A percentile compares a stretch with the other conserved stretches of the same genome.
Evolutionary conservation across 2,797 vertebrate species (phyloP).

Genomic region (Sebastolobus altivelis): DNA sequence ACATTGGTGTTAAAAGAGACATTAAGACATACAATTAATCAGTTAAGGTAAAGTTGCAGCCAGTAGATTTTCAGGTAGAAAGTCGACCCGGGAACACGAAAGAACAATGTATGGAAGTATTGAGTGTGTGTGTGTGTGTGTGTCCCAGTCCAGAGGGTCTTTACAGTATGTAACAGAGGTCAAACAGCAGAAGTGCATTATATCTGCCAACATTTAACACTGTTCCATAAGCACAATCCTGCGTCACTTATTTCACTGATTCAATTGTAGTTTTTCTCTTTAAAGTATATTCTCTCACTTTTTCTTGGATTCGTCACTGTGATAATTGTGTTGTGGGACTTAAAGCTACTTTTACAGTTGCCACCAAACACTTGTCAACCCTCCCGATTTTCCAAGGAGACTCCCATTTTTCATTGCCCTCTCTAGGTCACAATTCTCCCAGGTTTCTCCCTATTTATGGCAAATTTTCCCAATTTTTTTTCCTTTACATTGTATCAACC

Average conservation of each 20-base stretch:
- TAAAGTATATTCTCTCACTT: neutral
- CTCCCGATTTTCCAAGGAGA: too few species aligned
- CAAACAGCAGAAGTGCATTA: slow-evolving; percentile 26
- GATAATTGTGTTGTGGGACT: neutral
- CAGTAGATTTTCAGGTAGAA: neutral
- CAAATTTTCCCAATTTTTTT: too few species aligned
- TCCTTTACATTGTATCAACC: too few species aligned
- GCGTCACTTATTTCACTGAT: neutral
- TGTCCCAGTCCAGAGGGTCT: neutral
- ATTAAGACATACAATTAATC: neutral
- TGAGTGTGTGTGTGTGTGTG: neutral
- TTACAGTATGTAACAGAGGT: slow-evolving; percentile 5
- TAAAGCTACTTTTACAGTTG: neutral
- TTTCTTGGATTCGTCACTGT: neutral
- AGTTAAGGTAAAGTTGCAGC: neutral
- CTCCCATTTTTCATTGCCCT: fast-evolving
- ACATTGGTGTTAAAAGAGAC: neutral
- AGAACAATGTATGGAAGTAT: neutral
- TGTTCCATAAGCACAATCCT: slow-evolving; percentile 31
- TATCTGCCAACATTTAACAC: slow-evolving; percentile 22
- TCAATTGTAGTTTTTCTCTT: neutral
- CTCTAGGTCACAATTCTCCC: too few species aligned
- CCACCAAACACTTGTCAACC: too few species aligned
- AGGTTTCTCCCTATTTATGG: too few species aligned
- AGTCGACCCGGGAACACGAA: neutral